Base-by-base conservation (phyloP, 1,140 invertebrate genomes). In the Sarcophaga peregrina region DNA sequence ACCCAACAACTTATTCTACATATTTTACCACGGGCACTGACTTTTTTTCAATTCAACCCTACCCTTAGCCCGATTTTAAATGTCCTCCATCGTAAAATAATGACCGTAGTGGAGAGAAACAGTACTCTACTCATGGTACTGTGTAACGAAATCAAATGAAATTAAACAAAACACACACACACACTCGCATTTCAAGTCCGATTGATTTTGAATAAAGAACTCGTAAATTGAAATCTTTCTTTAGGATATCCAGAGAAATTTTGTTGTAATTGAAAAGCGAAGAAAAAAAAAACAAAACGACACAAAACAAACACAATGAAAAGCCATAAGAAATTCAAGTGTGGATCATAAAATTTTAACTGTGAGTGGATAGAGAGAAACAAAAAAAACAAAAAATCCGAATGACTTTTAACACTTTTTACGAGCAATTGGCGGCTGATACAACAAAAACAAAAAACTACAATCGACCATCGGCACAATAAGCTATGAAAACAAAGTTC, bases 401-500 rank as follows among this genome's bases (percentile, higher is more conserved):
- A 81, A 81, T 62, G 46, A 81, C 52, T 81, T 81, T 81, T 81
- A 52, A 81, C 80, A 81, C 80, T 68, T 62, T 45, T 78, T 78
- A 78, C 75, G 75, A 78, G 75, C 75, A 50, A n/a, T 50, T 76
- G 45, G 78, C 78, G 25, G 54, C 37, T 68, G 17, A 5, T 17
- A n/a, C 6, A 15, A 58, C 7, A n/a, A n/a, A 13, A 58, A 58
- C 7, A n/a, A 58, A 15, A 58, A 58, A 58, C 54, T n/a, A 13
- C 13, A 13, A 58, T 58, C n/a, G 54, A 58, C 46, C 74, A 47
- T 46, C 47, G n/a, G 13, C 37, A 37, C 68, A 7, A 48, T 15
- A 9, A 37, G n/a, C 7, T 13, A 74, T 45, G 45, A 45, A 74
- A 74, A 74, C 73, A 11, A 74, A 37, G 15, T 10, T 25, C 62